Evolutionary conservation across 2,797 vertebrate genomes (phyloP).

Genomic region (Argentina silus): DNA sequence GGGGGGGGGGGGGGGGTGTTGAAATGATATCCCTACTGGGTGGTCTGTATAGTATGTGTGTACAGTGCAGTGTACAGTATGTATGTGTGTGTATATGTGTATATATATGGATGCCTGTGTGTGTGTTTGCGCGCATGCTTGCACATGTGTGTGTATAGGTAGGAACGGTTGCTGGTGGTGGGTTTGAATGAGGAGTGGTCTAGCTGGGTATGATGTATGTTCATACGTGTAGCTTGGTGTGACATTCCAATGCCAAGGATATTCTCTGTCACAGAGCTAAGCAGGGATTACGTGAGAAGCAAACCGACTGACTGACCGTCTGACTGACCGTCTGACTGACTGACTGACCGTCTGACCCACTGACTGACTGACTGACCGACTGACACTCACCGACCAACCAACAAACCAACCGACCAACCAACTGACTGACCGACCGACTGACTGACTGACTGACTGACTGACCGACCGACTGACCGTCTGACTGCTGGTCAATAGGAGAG

Average conservation of each 20-base stretch:
- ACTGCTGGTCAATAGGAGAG: constrained; percentile 41
- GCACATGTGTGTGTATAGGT: background rate
- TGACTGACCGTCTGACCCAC: too few relatives aligned
- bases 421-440: background rate
- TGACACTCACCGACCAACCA: too few relatives aligned
- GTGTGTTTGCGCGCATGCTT: background rate
- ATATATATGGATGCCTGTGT: background rate
- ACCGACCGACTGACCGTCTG: background rate
- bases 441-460: too few relatives aligned
- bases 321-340: too few relatives aligned
- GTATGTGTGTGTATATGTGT: constrained; percentile 1
- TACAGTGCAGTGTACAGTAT: background rate
- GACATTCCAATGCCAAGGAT: constrained; percentile 10
- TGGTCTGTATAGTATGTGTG: too few relatives aligned
- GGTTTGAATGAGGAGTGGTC: background rate
- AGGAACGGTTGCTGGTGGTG: background rate
- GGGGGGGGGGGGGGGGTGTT: background rate
- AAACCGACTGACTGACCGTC: background rate
- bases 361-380: too few relatives aligned
- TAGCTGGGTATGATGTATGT: constrained; percentile 13
- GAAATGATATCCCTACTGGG: background rate
- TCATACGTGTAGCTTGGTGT: constrained; percentile 6
- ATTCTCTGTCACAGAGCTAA: background rate
- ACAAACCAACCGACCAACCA: background rate
- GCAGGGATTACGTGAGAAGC: background rate